A percentile compares a stretch with the other conserved stretches of the same genome.
These are phyloP conservation scores for Xanthorhoe designata DNA, from an alignment of 2,888 invertebrate genomes.

Conservation along the genomic window DNA sequence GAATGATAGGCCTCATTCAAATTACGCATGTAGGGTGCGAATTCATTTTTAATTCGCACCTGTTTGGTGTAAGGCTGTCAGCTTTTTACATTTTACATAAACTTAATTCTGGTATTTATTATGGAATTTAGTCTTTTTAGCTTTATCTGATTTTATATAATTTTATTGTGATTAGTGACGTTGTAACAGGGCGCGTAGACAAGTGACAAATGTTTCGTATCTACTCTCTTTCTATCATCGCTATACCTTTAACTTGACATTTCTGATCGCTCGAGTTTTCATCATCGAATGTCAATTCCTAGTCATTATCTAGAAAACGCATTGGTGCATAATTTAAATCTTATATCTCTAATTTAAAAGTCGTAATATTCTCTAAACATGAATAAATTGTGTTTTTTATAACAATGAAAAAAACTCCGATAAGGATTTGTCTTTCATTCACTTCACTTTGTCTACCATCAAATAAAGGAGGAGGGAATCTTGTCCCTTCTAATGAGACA, in stretches of 20 bases:
- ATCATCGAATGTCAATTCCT: too few relatives aligned
- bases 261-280: too few relatives aligned
- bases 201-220: too few relatives aligned
- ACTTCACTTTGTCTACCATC: not conserved
- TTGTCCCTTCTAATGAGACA: not conserved
- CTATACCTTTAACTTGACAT: too few relatives aligned
- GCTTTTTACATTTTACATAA: not conserved
- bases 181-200: too few relatives aligned
- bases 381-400: not conserved
- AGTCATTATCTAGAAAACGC: too few relatives aligned
- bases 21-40: constrained; percentile 41
- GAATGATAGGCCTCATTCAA: constrained; percentile 55
- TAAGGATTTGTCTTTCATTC: not conserved
- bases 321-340: too few relatives aligned
- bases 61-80: constrained; percentile 5
- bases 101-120: not conserved
- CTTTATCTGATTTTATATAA: too few relatives aligned
- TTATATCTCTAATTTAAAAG: too few relatives aligned
- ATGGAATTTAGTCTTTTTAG: not conserved
- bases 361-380: too few relatives aligned
- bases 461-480: not conserved
- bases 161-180: too few relatives aligned
- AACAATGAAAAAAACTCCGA: not conserved
- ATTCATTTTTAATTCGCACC: constrained; percentile 30
- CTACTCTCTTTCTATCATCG: too few relatives aligned